Evolutionary conservation across 1,140 invertebrate genomes (phyloP).

Genomic region (Littorina saxatilis): DNA sequence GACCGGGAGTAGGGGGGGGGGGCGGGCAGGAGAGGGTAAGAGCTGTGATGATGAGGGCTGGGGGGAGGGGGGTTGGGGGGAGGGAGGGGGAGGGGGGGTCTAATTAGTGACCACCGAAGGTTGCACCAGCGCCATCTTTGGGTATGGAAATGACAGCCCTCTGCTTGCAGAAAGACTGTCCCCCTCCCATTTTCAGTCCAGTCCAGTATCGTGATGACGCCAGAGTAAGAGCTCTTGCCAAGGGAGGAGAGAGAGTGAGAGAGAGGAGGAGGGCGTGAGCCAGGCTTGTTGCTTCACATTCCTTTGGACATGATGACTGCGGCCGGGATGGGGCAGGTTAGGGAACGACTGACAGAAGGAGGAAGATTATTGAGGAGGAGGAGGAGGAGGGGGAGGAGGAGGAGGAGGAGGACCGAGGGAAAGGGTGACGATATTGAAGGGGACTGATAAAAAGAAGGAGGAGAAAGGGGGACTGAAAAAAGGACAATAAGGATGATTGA

Average conservation of each 20-base stretch:
- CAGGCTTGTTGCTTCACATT: too few relatives aligned
- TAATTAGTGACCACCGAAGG: conserved; percentile 20
- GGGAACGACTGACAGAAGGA: too few relatives aligned
- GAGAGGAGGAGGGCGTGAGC: background rate
- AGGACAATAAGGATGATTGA: too few relatives aligned
- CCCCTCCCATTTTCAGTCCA: background rate
- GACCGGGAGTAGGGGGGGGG: background rate
- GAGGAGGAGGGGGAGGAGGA: too few relatives aligned
- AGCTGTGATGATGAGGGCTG: background rate
- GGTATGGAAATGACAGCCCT: background rate
- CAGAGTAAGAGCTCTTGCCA: background rate
- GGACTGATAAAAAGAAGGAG: too few relatives aligned
- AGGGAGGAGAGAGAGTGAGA: conserved; percentile 4
- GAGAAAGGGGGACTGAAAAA: too few relatives aligned
- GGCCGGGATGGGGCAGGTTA: too few relatives aligned
- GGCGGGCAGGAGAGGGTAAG: background rate
- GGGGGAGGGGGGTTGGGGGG: background rate
- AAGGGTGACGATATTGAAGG: too few relatives aligned
- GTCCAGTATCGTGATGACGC: background rate
- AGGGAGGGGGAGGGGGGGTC: background rate
- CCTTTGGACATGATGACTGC: too few relatives aligned
- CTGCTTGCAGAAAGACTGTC: background rate
- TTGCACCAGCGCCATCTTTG: background rate
- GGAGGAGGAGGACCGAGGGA: too few relatives aligned
- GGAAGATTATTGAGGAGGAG: too few relatives aligned